Base-by-base conservation (phyloP, 2,888 invertebrate genomes). In the Tachystola acroxantha region DNA sequence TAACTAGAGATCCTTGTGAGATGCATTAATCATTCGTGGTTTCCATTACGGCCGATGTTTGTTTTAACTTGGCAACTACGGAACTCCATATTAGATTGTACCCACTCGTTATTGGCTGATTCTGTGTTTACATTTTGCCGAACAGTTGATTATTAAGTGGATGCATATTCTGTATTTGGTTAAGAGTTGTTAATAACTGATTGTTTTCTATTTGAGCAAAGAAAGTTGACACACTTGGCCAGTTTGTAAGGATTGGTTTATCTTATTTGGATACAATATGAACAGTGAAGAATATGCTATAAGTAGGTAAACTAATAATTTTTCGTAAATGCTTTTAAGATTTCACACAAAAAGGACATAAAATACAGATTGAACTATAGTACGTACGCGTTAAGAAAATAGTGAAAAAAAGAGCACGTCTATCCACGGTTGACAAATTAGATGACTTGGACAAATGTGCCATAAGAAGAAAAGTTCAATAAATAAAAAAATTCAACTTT, bases 11-110 rank as follows among this genome's bases (percentile, higher is more conserved):
- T 57, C 50, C 51, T 54, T 56, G 48, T 33, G 52, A 56, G 45
- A 56, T 58, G 56, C 57, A 67, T 67, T 57, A 65, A 67, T 68
- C 65, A 68, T 58, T 53, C 47, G 40, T 48, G 50, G 44, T 51
- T 56, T 63, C 61, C 55, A 59, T 64, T 59, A 65, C 57, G 40
- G 46, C 45, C 54, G 45, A 43, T 67, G 65, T 70, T 72, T 69
- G 69, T 54, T 64, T 62, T 58, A 61, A 62, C 57, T 65, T 61
- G 42, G 49, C 41, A 57, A 59, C 59, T 57, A 49, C 49, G 53
- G 46, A 61, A 55, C 52, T 57, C 39, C 50, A 45, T 53, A 50
- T 56, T 54, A 53, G 48, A 53, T 53, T 52, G 48, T 36, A 40
- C 37, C 30, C 24, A 16, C 25, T 35, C 34, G 22, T 32, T 50